Base-by-base conservation (phyloP, 2,113 vertebrate species). In the Aphelocoma coerulescens region DNA sequence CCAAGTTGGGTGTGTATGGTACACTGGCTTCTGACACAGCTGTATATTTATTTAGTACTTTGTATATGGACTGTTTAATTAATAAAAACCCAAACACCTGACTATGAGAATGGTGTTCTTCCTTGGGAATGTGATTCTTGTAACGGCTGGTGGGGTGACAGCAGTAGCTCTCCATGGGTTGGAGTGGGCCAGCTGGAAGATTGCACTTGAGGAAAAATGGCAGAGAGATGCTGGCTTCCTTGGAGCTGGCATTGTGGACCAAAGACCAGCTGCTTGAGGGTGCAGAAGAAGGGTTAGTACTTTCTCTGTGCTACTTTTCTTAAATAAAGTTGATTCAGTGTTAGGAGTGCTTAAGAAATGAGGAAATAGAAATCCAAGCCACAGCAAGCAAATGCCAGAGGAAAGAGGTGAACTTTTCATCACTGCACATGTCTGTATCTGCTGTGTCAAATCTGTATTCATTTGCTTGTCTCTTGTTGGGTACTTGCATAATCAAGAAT, bases 11-110 rank as follows among this genome's bases (percentile, higher is more conserved):
- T 68, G 37, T 77, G 46, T 88, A 54, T 72, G 67, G 57, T 67
- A 81, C 65, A 44, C 41, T 33, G 83, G 48, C 18, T 2, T 80
- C 92, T 94, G 82, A 73, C 65, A 85, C 58, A 82, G 41, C 61
- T 89, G 8, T 84, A 19, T 96, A 96, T 97, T 96, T 97, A 96
- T 96, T 96, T 89, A 88, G 90, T 78, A 84, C 73, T 96, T 96
- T 94, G 54, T 93, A 91, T 65, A 19, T 75, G 72, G 61, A 90
- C 88, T 96, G 88, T 95, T 96, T 96, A 92, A 94, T 88, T 85
- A 96, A 96, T 94, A 95, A 97, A 96, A 96, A 16, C 9, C 5
- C n/a, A 57, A 63, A 84, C 13, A n/a, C 55, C 30, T 79, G 69
- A 87, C 58, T 81, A 11, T 0, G 2, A 84, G 74, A 83, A 37